phyloP scores from a whole-genome alignment of 2,113 vertebrate species.

The Columba janthina region DNA sequence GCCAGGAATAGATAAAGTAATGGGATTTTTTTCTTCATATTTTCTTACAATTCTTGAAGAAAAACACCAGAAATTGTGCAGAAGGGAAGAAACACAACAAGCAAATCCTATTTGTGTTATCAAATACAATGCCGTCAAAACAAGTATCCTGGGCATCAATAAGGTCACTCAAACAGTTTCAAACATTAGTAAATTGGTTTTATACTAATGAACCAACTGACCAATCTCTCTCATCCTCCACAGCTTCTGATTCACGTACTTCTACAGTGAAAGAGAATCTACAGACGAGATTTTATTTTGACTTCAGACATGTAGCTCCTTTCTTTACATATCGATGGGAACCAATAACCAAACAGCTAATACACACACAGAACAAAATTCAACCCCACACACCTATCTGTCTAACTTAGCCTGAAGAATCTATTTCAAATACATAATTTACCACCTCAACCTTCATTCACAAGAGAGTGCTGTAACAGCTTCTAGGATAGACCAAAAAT shows the following conservation, averaged over 20 bases:
- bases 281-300: neutral
- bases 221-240: neutral
- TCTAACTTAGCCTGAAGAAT: neutral
- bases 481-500: neutral
- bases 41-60: neutral
- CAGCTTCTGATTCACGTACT: neutral
- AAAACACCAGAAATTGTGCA: neutral
- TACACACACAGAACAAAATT: neutral
- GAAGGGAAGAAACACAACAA: neutral
- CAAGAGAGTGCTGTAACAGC: neutral
- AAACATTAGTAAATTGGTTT: neutral
- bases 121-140: neutral
- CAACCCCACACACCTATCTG: neutral
- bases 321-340: neutral
- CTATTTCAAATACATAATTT: neutral
- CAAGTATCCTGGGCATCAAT: neutral
- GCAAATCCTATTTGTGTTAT: neutral
- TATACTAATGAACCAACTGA: neutral
- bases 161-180: neutral
- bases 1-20: neutral
- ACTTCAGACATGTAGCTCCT: neutral
- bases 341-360: neutral
- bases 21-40: neutral
- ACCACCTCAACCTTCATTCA: neutral
- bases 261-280: neutral